These are phyloP conservation scores for Hemichromis elongatus DNA, from an alignment of 2,113 vertebrate species.

Conservation along the genomic window DNA sequence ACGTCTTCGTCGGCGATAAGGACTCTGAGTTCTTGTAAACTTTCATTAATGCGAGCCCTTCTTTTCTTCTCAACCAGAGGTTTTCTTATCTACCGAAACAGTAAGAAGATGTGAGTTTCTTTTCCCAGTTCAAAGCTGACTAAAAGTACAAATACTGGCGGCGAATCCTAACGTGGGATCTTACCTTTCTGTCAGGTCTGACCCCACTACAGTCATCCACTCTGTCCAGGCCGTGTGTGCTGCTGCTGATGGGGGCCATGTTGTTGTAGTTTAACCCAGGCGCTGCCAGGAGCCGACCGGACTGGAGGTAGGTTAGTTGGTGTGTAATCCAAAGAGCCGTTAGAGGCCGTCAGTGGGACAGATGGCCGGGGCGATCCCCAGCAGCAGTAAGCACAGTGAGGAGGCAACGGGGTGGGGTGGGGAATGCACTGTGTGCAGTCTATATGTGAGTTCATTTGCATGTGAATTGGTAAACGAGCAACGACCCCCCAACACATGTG, in stretches of 20 bases:
- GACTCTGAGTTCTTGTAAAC: conserved; percentile 83
- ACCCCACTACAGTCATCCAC: conserved; percentile 58
- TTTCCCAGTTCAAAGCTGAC: not conserved
- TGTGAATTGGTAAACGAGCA: conserved; percentile 67
- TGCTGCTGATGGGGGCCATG: conserved; percentile 77
- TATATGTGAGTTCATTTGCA: conserved; percentile 73
- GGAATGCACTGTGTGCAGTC: conserved; percentile 52
- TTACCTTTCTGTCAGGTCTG: conserved; percentile 79
- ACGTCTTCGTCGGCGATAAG: conserved; percentile 83
- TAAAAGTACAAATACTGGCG: not conserved
- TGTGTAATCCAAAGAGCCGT: conserved; percentile 54
- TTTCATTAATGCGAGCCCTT: conserved; percentile 89
- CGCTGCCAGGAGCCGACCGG: not conserved
- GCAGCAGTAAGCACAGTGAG: conserved; percentile 8
- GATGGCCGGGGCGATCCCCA: conserved; percentile 61
- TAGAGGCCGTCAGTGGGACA: conserved; percentile 58
- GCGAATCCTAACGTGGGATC: too few relatives aligned
- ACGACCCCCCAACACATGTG: conserved; percentile 33
- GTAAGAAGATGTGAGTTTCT: not conserved
- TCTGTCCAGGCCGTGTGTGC: conserved; percentile 44
- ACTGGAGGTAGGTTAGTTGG: not conserved
- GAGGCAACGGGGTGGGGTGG: not conserved
- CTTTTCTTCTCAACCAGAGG: conserved; percentile 89
- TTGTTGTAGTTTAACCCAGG: conserved; percentile 24
- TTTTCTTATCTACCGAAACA: conserved; percentile 78